phyloP scores from a whole-genome alignment of 2,797 vertebrate genomes.

The Enteromius afrohamiltoni region DNA sequence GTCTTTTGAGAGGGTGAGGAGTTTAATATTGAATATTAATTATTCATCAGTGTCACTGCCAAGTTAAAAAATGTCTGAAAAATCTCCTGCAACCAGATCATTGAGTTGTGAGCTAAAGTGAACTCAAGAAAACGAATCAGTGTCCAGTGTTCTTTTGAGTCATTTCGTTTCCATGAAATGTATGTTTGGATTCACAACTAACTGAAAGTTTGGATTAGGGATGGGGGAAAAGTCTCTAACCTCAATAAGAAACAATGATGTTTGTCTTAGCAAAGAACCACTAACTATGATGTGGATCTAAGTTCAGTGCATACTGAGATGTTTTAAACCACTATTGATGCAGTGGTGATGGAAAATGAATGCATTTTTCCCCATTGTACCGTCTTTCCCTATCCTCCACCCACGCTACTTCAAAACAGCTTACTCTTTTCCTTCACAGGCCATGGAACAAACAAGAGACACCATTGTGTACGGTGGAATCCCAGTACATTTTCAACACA shows the following conservation, averaged over 20 bases:
- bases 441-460: constrained; percentile 37
- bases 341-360: not conserved
- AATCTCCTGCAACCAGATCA: not conserved
- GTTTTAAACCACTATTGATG: not conserved
- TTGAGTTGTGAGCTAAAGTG: not conserved
- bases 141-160: too few relatives aligned
- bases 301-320: not conserved
- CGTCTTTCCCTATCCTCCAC: constrained; percentile 7
- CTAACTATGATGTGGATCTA: not conserved
- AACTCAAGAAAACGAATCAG: not conserved
- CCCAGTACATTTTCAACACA: constrained; percentile 35
- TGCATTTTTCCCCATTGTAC: too few relatives aligned
- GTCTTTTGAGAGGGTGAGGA: constrained; percentile 11
- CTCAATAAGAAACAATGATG: not conserved
- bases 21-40: not conserved
- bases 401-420: constrained; percentile 18
- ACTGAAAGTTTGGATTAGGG: not conserved
- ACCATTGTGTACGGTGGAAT: constrained; percentile 39
- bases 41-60: not conserved
- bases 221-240: constrained; percentile 4
- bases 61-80: not conserved
- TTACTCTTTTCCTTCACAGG: not conserved
- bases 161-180: not conserved
- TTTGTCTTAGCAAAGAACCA: not conserved
- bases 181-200: not conserved